Evolutionary conservation across 2,888 invertebrate genomes (phyloP).

Genomic region (Caprella mutica): DNA sequence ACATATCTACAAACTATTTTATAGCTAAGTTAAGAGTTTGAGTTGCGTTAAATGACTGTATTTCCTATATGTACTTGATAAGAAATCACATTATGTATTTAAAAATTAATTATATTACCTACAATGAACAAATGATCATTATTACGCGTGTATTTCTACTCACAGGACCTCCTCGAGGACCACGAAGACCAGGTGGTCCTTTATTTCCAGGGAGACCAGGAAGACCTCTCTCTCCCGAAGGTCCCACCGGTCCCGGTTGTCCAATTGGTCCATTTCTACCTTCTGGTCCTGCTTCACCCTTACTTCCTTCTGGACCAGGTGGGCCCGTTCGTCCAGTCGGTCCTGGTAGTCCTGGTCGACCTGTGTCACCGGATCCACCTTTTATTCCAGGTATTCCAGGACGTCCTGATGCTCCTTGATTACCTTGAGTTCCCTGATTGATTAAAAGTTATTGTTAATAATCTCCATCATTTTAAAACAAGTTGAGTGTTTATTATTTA

Average conservation of each 20-base stretch:
- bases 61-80: too few species aligned
- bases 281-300: constrained; percentile 44
- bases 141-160: not conserved
- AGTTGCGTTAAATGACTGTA: too few species aligned
- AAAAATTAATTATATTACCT: not conserved
- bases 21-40: too few species aligned
- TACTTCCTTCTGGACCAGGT: constrained; percentile 58
- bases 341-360: constrained; percentile 51
- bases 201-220: constrained; percentile 47
- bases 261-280: constrained; percentile 39
- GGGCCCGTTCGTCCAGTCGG: constrained; percentile 56
- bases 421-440: constrained; percentile 58
- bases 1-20: too few species aligned
- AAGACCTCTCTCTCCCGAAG: constrained; percentile 42
- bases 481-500: too few species aligned
- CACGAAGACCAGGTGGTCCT: constrained; percentile 58
- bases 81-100: too few species aligned
- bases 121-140: not conserved
- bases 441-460: not conserved
- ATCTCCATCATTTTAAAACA: too few species aligned
- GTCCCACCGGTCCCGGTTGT: constrained; percentile 43
- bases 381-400: constrained; percentile 58
- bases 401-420: constrained; percentile 54
- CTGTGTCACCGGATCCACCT: constrained; percentile 57
- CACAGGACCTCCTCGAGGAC: constrained; percentile 50